Percentiles rank a stretch among this genome's conserved stretches.
phyloP scores from a whole-genome alignment of 2,888 invertebrate species.

The Eupithecia subumbrata region DNA sequence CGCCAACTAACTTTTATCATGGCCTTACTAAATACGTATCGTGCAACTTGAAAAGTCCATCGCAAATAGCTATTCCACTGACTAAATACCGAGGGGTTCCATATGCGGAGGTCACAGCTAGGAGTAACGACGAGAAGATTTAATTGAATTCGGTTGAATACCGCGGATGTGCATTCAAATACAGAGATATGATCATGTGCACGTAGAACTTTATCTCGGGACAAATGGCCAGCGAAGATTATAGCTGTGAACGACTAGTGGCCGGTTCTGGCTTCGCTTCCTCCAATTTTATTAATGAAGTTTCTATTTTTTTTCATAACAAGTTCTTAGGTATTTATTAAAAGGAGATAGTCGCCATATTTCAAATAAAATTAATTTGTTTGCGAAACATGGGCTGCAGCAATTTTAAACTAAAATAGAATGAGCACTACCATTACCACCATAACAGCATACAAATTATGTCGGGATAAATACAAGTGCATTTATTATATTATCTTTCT shows the following conservation, averaged over 20 bases:
- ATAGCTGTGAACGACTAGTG: not conserved
- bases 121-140: not conserved
- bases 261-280: not conserved
- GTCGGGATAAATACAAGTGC: too few species aligned
- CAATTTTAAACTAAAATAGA: too few species aligned
- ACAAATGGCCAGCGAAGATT: not conserved
- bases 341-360: too few species aligned
- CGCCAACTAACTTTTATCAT: too few species aligned
- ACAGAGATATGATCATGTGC: not conserved
- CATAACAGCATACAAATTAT: too few species aligned
- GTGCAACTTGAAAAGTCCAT: not conserved
- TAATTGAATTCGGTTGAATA: not conserved
- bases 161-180: not conserved
- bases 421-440: too few species aligned
- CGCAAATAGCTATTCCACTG: not conserved
- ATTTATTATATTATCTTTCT: too few species aligned
- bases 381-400: too few species aligned
- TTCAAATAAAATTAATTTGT: too few species aligned
- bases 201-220: not conserved
- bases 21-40: too few species aligned
- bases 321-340: too few species aligned
- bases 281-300: not conserved
- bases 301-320: too few species aligned
- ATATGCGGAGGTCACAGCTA: not conserved
- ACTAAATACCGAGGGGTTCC: not conserved